Percentiles rank a stretch among this genome's conserved stretches.
Conservation (phyloP, 2,888 invertebrate genomes). For the Sericinus montela region DNA sequence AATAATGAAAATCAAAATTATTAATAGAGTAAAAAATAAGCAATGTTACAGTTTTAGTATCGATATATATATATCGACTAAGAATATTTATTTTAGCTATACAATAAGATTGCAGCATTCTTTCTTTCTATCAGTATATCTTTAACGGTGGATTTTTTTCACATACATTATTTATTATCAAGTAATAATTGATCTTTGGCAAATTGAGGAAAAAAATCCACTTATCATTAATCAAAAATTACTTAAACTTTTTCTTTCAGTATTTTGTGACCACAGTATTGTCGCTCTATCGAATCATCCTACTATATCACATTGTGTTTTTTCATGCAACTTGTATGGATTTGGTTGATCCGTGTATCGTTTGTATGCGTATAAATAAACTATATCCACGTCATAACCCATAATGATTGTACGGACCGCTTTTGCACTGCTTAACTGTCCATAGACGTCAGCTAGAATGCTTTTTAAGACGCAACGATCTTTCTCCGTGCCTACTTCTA, state of each 20-base stretch:
- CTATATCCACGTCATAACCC: constrained; percentile 27
- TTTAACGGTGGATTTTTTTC: not conserved
- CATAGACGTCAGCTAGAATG: constrained; percentile 82
- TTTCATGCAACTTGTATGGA: constrained; percentile 54
- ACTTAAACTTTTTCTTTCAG: constrained; percentile 26
- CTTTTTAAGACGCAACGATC: constrained; percentile 95
- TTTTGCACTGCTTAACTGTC: constrained; percentile 37
- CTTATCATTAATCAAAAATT: constrained; percentile 3
- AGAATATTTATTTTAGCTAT: too few species aligned
- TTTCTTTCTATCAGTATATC: not conserved
- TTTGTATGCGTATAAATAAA: constrained; percentile 47
- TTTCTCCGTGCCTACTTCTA: constrained; percentile 94
- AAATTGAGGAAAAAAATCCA: not conserved
- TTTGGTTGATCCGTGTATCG: constrained; percentile 56
- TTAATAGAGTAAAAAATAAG: too few species aligned
- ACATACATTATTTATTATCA: not conserved
- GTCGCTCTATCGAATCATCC: constrained; percentile 32
- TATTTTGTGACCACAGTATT: constrained; percentile 16
- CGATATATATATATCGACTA: too few species aligned
- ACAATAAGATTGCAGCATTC: not conserved
- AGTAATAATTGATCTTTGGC: not conserved
- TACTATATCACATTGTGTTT: constrained; percentile 41
- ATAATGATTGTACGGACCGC: constrained; percentile 25
- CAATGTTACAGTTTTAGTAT: too few species aligned
- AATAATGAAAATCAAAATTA: too few species aligned